Percentiles rank a stretch among this genome's conserved stretches.
Conservation (phyloP, 1,140 invertebrate genomes). For the Vanessa atalanta region DNA sequence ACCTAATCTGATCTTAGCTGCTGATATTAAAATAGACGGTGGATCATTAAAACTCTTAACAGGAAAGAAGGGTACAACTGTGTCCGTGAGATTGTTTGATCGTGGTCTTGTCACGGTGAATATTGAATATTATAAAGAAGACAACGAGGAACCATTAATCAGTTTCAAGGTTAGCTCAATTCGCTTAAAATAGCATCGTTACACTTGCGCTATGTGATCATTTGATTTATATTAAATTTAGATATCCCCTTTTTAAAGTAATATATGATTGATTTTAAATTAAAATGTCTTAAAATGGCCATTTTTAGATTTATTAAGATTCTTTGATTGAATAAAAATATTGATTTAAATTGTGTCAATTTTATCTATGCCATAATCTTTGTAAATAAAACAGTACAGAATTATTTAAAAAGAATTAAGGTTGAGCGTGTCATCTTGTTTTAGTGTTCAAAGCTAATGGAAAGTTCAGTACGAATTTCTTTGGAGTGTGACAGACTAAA, state of each 20-base stretch:
- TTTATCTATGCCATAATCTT: neutral
- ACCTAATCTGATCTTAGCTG: constrained; percentile 83
- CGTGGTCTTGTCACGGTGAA: constrained; percentile 89
- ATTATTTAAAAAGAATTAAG: constrained; percentile 37
- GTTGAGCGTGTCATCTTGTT: constrained; percentile 77
- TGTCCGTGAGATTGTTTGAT: constrained; percentile 86
- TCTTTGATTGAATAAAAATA: no score
- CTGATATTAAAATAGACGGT: constrained; percentile 83
- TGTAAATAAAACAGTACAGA: neutral
- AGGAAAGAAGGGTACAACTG: constrained; percentile 84
- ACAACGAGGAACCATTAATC: constrained; percentile 86
- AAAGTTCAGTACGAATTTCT: constrained; percentile 86
- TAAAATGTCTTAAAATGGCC: neutral
- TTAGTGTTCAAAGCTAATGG: constrained; percentile 85
- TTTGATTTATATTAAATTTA: constrained; percentile 7
- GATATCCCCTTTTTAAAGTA: neutral
- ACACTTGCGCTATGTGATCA: constrained; percentile 2
- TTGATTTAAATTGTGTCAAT: neutral
- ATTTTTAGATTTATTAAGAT: neutral
- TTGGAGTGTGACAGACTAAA: constrained; percentile 89
- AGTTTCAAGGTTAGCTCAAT: constrained; percentile 85
- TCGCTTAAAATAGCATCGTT: constrained; percentile 39
- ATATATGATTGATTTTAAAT: neutral
- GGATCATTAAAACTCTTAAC: constrained; percentile 85
- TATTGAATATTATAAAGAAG: constrained; percentile 89